These are phyloP conservation scores for Hippopotamyrus pictus DNA, from an alignment of 2,797 vertebrate genomes.

Conservation along the genomic window DNA sequence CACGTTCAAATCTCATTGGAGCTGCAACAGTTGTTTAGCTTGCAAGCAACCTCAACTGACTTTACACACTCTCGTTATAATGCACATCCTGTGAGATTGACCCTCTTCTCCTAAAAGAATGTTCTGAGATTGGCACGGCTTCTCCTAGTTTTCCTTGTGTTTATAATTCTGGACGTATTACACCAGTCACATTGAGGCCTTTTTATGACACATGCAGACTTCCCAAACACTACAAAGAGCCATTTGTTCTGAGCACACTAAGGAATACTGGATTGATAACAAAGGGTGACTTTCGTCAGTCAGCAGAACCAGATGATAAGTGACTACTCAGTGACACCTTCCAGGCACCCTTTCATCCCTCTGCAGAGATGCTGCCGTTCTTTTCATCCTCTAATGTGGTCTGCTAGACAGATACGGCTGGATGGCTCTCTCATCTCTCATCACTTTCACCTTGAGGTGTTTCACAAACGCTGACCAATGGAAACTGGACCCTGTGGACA, in stretches of 20 bases:
- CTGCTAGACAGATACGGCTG: neutral
- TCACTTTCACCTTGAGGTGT: neutral
- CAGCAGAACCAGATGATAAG: neutral
- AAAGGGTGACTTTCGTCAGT: neutral
- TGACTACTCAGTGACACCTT: neutral
- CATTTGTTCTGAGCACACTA: neutral
- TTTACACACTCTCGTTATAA: neutral
- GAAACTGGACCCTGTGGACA: neutral
- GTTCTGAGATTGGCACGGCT: neutral
- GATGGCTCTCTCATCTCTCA: neutral
- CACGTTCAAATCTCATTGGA: neutral
- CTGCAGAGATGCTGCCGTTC: neutral
- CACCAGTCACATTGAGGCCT: neutral
- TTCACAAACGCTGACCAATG: neutral
- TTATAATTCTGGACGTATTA: neutral
- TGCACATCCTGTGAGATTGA: neutral
- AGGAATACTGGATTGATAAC: neutral
- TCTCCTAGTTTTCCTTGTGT: neutral
- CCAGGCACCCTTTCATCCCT: neutral
- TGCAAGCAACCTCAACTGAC: neutral
- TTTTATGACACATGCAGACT: neutral
- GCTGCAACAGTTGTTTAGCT: neutral
- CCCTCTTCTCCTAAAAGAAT: neutral
- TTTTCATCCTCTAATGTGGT: neutral
- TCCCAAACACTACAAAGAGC: neutral